A percentile compares a stretch with the other conserved stretches of the same genome.
Conservation (phyloP, 1,140 invertebrate species). For the Helicoverpa armigera region DNA sequence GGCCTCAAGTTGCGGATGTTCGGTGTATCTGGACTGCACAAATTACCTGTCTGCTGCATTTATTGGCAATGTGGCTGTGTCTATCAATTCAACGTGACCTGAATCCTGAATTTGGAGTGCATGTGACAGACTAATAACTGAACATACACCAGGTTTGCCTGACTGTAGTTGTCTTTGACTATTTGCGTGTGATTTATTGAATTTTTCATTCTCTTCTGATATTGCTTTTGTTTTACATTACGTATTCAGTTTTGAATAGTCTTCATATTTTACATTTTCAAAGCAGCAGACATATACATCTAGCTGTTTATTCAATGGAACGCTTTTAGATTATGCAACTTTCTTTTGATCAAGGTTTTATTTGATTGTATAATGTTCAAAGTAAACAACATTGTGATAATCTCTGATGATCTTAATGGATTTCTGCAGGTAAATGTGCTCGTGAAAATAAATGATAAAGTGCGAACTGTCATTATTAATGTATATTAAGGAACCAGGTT, state of each 20-base stretch:
- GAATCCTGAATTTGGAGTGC: conserved; percentile 12
- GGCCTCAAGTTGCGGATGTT: not conserved
- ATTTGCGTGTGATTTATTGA: conserved; percentile 24
- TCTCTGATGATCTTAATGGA: not conserved
- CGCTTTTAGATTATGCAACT: not conserved
- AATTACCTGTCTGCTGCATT: conserved; percentile 48
- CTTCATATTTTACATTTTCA: not conserved
- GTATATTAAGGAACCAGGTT: not conserved
- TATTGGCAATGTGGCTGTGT: conserved; percentile 33
- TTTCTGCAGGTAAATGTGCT: not conserved
- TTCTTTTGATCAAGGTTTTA: not conserved
- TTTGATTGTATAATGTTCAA: not conserved
- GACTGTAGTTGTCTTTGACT: not conserved
- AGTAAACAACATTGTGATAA: not conserved
- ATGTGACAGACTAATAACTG: conserved; percentile 32
- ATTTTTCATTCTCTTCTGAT: not conserved
- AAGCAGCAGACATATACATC: not conserved
- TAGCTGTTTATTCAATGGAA: conserved; percentile 1
- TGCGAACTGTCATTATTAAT: not conserved
- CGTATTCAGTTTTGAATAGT: not conserved
- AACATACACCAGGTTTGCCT: not conserved
- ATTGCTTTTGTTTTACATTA: not conserved
- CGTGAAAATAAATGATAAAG: not conserved
- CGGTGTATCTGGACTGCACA: conserved; percentile 4
- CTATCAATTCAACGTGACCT: conserved; percentile 35